Evolutionary conservation across 2,888 invertebrate genomes (phyloP), one percentile per base, ranked within the genome.

Genomic region (Nineta flava): DNA sequence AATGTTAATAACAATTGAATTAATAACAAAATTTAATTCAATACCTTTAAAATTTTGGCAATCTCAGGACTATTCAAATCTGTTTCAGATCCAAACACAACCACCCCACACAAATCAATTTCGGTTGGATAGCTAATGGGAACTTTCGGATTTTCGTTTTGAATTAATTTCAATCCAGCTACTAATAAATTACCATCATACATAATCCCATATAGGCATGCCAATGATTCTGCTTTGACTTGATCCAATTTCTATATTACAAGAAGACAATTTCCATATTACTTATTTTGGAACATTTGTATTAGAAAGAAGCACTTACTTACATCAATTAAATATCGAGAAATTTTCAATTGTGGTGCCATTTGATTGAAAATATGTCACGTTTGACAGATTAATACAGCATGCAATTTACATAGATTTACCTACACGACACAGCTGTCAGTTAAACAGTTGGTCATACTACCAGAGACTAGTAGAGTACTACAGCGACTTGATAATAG

Each of bases 341-440:
- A 77, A 69, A 85, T 78, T 73, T 77, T 79, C 59, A 85, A 73
- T 70, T 79, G 79, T 62, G 81, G 81, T 70, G 80, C 76, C 83
- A 83, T 83, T 68, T 26, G 26, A 26, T 6, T 26, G 26, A 7
- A 26, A 26, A 26, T 26, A 26, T 26, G 26, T 26, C 26, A 7
- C 7, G 26, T 26, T 26, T 26, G 26, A 26, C 26, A 26, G 26
- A 26, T 26, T 26, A 26, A 26, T n/a, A n/a, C 4, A 6, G 26
- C 26, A 26, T 26, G 26, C 26, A 26, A 26, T 26, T 26, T 26
- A 26, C 26, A 7, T 26, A 7, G 26, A 26, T 6, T 7, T 26
- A 26, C 7, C 26, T 26, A 26, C 26, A 26, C 26, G 26, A 5
- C 19, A 19, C 19, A 26, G 7, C 26, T 6, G 26, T 19, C 26